Evolutionary conservation across 2,888 invertebrate genomes (phyloP), one percentile per base, ranked within the genome.

Genomic region (Antitype chi): DNA sequence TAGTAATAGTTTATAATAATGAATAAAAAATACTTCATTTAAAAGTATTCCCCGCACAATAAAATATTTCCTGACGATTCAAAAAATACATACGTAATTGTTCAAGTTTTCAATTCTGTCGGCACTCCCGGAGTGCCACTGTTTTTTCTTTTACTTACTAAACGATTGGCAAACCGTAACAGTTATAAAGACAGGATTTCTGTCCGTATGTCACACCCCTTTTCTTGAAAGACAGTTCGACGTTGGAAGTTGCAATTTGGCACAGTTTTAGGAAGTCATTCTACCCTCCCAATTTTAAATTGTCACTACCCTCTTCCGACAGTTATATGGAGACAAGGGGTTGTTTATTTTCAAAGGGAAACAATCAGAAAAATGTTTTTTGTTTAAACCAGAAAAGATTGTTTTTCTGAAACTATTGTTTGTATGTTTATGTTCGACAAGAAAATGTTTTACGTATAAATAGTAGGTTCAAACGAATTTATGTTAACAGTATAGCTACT

Each of bases 251-350:
- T 69, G 53, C 82, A 55, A 70, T 82, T 80, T 80, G 82, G 78
- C 82, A 80, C 78, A 78, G 82, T 81, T 60, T 60, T 49, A 43
- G 59, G 38, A 82, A 76, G 55, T 67, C 55, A 52, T 57, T 79
- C 77, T 32, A 55, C 77, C 28, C 47, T 67, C 17, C n/a, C 28
- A 49, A 57, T 82, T 67, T 76, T 49, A 82, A 82, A 63, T 67
- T 76, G 67, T 78, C 69, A 59, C 28, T 81, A 53, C 62, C 63
- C 52, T 63, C 63, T 68, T 68, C 25, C 32, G 68, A 68, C 68
- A 64, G 66, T 69, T 49, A 47, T 8, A 20, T 23, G 43, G 6
- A 53, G 43, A 63, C 23, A 57, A 53, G 38, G 52, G 32, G 8
- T 76, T 66, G 47, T 68, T 82, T 79, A 55, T 32, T 43, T 76